Evolutionary conservation across 2,888 invertebrate genomes (phyloP), one percentile per base, ranked within the genome.

Genomic region (Vandiemenella viatica): DNA sequence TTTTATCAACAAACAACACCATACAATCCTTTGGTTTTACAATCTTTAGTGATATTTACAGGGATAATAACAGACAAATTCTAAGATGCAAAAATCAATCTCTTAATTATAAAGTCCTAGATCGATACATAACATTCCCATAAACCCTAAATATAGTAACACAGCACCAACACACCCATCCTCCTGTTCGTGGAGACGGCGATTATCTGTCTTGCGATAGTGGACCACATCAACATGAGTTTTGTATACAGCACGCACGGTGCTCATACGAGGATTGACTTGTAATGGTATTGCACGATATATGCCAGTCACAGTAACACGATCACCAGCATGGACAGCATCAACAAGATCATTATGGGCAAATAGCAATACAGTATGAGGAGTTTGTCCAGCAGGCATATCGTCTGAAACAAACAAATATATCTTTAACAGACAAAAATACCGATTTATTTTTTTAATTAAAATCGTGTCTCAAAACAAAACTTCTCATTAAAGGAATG

Each of bases 341-440:
- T 98, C 97, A n/a, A 98, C 97, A 21, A 98, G 72, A 67, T 95
- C 90, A 58, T 91, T 93, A 70, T 98, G 95, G 0, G 93, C 90
- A 68, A 87, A 88, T 46, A 96, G 67, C 19, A 83, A 73, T 7
- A 97, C 87, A 1, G 96, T 97, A 62, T 96, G 92, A 0, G 98
- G 98, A 0, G 98, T 98, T 63, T 98, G 95, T 0, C 98, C 98
- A 38, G 97, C 89, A 0, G 97, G 96, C 93, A 97, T 97, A 68
- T 98, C 97, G 67, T 98, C 97, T 76, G 66, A n/a, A 49, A 43
- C 23, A 53, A 49, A 49, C 53, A 15, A 45, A 98, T 76, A 60
- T 96, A 93, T 0, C 97, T 98, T 62, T 83, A 82, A 66, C 95
- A 97, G 47, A 97, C 85, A 5, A n/a, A n/a, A n/a, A n/a, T n/a